Base-by-base conservation (phyloP, 2,113 vertebrate species). In the Podarcis raffonei region DNA sequence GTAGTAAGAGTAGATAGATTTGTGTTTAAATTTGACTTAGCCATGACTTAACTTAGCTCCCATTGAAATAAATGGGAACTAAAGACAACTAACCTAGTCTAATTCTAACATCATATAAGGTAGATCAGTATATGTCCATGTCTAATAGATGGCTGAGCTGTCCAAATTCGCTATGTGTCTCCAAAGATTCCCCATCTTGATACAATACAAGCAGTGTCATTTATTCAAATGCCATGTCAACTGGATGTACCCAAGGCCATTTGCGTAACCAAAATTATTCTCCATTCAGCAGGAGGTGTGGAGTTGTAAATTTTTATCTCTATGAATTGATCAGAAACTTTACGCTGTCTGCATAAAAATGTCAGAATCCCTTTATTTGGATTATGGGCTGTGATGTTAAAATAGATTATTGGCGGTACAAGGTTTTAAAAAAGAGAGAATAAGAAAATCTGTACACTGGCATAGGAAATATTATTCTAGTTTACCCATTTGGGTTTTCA, bases 401-500 rank as follows among this genome's bases (percentile, higher is more conserved):
- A 30, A 78, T 22, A 9, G 20, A 53, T 48, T 71, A 72, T 78
- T 53, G 53, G 30, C 32, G 8, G 2, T 53, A 53, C 6, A 32
- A 42, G 37, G 42, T 66, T 59, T 72, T 84, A 18, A 62, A 83
- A 23, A 84, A 4, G 1, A 42, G 20, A 76, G 8, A 25, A 25
- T 75, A 23, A 62, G 4, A 22, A 18, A 48, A 78, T 53, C 62
- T 32, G 37, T 35, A 69, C 23, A 6, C n/a, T 81, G 25, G 23
- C 5, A 66, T 42, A 77, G 35, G 48, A 85, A 86, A 86, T 77
- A 66, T 39, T 66, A 1, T 18, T 68, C 22, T 76, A 32, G 39
- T 68, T 86, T 42, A 0, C 11, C 80, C 68, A 18, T 86, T 78
- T 86, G 53, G 39, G n/a, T 84, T 53, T 83, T 89, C 74, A 80